phyloP scores from a whole-genome alignment of 2,113 vertebrate species.

The Neogobius melanostomus region DNA sequence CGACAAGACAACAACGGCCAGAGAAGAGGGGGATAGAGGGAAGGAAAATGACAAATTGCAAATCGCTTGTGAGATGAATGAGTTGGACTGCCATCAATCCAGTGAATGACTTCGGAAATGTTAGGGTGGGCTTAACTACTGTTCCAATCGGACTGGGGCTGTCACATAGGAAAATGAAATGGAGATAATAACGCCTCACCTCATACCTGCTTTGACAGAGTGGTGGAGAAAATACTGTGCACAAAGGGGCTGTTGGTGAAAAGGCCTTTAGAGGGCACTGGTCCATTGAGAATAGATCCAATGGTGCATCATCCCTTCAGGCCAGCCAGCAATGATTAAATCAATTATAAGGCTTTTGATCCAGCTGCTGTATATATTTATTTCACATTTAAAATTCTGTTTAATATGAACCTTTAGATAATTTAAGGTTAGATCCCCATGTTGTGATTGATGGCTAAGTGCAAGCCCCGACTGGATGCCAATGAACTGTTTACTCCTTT shows the following conservation, averaged over 20 bases:
- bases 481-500: not conserved
- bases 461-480: not conserved
- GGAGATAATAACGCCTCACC: slow-evolving; percentile 53
- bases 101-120: slow-evolving; percentile 58
- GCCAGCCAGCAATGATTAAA: slow-evolving; percentile 49
- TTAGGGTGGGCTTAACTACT: slow-evolving; percentile 61
- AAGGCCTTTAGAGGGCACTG: slow-evolving; percentile 71
- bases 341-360: slow-evolving; percentile 46
- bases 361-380: slow-evolving; percentile 19
- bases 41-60: slow-evolving; percentile 12
- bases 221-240: slow-evolving; percentile 34
- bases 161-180: slow-evolving; percentile 55
- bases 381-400: slow-evolving; percentile 31
- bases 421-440: not conserved
- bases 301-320: slow-evolving; percentile 17
- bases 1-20: slow-evolving; percentile 34
- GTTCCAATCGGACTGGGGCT: slow-evolving; percentile 45
- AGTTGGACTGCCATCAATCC: slow-evolving; percentile 59
- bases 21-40: slow-evolving; percentile 7
- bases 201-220: slow-evolving; percentile 55
- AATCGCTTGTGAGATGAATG: slow-evolving; percentile 50
- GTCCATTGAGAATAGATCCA: slow-evolving; percentile 63
- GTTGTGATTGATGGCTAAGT: slow-evolving; percentile 2
- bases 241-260: not conserved
- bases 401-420: not conserved